These are phyloP conservation scores for Harpalus rufipes DNA, from an alignment of 2,888 invertebrate species.

Conservation along the genomic window DNA sequence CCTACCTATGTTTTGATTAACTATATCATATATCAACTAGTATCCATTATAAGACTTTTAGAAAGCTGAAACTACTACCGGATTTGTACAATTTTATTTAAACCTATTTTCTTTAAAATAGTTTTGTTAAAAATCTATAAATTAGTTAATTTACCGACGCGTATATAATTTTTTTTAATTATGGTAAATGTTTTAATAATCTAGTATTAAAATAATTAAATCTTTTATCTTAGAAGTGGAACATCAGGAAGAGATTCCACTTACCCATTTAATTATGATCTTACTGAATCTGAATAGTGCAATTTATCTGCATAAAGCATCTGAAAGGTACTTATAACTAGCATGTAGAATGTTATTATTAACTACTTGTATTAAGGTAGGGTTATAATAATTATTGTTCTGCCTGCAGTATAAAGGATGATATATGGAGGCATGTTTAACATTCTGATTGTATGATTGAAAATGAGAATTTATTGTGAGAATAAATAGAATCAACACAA, in stretches of 20 bases:
- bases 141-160: neutral
- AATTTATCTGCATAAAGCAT: neutral
- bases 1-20: conserved; percentile 54
- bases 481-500: no score
- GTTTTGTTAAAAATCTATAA: conserved; percentile 22
- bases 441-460: no score
- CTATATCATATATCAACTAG: conserved; percentile 58
- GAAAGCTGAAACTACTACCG: conserved; percentile 61
- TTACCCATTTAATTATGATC: neutral
- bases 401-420: no score
- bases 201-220: neutral
- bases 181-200: neutral
- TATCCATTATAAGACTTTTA: conserved; percentile 60
- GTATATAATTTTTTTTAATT: neutral
- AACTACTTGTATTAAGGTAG: neutral
- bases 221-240: neutral
- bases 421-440: no score
- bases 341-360: neutral
- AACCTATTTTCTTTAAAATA: conserved; percentile 56
- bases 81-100: conserved; percentile 56
- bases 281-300: neutral
- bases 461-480: no score
- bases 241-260: neutral
- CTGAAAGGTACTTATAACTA: neutral
- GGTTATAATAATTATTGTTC: no score